phyloP scores from a whole-genome alignment of 1,140 invertebrate genomes.

The Bicyclus anynana region DNA sequence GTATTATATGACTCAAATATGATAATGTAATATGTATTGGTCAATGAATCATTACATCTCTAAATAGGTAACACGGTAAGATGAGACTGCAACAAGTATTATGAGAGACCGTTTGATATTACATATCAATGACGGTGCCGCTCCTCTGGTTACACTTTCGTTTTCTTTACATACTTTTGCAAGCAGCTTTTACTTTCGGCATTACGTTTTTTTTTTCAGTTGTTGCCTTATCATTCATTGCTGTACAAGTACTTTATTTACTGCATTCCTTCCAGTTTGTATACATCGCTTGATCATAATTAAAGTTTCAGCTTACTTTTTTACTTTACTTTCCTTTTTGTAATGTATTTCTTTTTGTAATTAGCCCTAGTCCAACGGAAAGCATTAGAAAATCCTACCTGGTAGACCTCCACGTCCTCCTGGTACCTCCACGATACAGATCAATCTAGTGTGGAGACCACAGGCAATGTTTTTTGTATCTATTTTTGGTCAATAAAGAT shows the following conservation, averaged over 20 bases:
- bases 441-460: too few species aligned
- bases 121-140: constrained; percentile 5
- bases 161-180: constrained; percentile 5
- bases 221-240: background rate
- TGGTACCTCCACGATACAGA: too few species aligned
- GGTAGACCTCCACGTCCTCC: too few species aligned
- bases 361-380: too few species aligned
- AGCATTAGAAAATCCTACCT: too few species aligned
- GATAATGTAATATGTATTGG: background rate
- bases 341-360: too few species aligned
- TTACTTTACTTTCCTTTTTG: too few species aligned
- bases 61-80: constrained; percentile 1
- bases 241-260: background rate
- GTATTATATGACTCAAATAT: background rate
- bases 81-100: background rate
- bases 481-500: too few species aligned
- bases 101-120: constrained; percentile 3
- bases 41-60: background rate
- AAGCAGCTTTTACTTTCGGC: constrained; percentile 1
- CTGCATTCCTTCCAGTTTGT: background rate
- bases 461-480: too few species aligned
- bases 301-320: too few species aligned
- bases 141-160: constrained; percentile 4
- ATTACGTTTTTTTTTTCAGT: background rate
- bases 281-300: too few species aligned